Conservation (phyloP, 37 sponge, comb jelly and placozoan genomes). For the Ianthella basta region DNA sequence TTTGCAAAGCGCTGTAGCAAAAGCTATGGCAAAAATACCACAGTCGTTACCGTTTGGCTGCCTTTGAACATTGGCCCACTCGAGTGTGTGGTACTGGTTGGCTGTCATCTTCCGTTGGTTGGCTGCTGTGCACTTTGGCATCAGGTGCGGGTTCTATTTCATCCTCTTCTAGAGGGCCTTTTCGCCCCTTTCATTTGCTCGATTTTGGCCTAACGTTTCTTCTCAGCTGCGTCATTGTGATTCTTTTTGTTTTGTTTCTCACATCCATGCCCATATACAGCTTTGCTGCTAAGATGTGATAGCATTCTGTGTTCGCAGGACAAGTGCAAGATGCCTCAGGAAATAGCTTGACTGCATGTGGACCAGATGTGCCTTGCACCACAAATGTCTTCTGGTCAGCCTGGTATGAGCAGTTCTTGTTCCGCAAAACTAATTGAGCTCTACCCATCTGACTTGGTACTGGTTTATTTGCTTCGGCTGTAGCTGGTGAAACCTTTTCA, state of each 20-base stretch:
- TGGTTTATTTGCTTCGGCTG: no score
- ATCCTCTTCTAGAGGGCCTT: conserved; percentile 2
- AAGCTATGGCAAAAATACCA: neutral
- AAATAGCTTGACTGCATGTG: conserved; percentile 25
- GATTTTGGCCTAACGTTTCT: conserved; percentile 16
- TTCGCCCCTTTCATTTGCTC: neutral
- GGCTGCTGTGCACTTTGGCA: neutral
- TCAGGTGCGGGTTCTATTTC: conserved; percentile 22
- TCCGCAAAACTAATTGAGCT: conserved; percentile 22
- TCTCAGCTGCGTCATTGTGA: conserved; percentile 10
- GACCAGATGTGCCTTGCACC: conserved; percentile 22
- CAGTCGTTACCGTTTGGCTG: neutral
- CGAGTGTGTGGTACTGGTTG: neutral
- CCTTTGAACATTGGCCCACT: neutral
- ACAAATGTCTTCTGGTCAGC: conserved; percentile 20
- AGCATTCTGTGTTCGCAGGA: conserved; percentile 10
- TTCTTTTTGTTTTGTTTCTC: neutral
- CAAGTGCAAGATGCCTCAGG: conserved; percentile 11
- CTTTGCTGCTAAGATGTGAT: conserved; percentile 25
- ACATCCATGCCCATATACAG: conserved; percentile 11
- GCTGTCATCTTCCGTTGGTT: no score
- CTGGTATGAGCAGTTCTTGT: conserved; percentile 25
- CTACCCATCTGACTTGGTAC: conserved; percentile 4
- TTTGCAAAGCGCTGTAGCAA: neutral
- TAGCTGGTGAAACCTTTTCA: no score